phyloP scores from a whole-genome alignment of 2,888 invertebrate species.

The Crossocerus cetratus region DNA sequence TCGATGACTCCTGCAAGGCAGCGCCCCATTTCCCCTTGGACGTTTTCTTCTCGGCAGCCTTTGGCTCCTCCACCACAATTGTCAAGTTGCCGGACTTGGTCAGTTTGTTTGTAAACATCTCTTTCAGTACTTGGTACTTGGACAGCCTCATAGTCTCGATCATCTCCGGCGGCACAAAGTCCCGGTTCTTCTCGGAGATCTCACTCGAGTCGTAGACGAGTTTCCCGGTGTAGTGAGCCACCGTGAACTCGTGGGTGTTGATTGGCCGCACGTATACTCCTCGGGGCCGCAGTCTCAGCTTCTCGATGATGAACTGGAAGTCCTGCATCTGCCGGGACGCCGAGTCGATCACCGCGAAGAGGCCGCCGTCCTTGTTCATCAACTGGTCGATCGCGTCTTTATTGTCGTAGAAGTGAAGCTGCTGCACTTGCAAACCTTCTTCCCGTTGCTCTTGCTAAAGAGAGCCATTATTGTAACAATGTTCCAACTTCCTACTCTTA shows the following conservation, averaged over 20 bases:
- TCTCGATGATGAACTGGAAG: conserved; percentile 84
- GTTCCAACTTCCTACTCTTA: not conserved
- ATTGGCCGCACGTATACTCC: conserved; percentile 80
- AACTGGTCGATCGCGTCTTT: conserved; percentile 92
- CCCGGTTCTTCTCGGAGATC: conserved; percentile 93
- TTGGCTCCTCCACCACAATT: conserved; percentile 75
- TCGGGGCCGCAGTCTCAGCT: conserved; percentile 79
- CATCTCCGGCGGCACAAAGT: conserved; percentile 93
- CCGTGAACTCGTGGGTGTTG: conserved; percentile 85
- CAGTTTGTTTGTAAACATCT: conserved; percentile 90
- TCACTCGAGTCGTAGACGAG: conserved; percentile 90
- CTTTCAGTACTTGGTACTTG: conserved; percentile 82
- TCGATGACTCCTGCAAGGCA: conserved; percentile 79
- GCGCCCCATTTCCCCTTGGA: conserved; percentile 77
- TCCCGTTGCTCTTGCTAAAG: conserved; percentile 84
- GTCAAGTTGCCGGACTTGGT: conserved; percentile 92
- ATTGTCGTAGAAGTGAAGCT: conserved; percentile 91
- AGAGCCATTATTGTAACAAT: not conserved
- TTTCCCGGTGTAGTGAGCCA: conserved; percentile 94
- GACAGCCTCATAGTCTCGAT: conserved; percentile 91
- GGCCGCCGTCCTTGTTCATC: conserved; percentile 88
- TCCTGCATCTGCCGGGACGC: conserved; percentile 87
- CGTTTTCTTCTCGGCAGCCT: conserved; percentile 62
- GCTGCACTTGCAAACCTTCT: conserved; percentile 86
- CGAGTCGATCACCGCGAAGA: conserved; percentile 92